A percentile compares a stretch with the other conserved stretches of the same genome.
Evolutionary conservation across 2,888 invertebrate genomes (phyloP).

Genomic region (Oscheius sp.): DNA sequence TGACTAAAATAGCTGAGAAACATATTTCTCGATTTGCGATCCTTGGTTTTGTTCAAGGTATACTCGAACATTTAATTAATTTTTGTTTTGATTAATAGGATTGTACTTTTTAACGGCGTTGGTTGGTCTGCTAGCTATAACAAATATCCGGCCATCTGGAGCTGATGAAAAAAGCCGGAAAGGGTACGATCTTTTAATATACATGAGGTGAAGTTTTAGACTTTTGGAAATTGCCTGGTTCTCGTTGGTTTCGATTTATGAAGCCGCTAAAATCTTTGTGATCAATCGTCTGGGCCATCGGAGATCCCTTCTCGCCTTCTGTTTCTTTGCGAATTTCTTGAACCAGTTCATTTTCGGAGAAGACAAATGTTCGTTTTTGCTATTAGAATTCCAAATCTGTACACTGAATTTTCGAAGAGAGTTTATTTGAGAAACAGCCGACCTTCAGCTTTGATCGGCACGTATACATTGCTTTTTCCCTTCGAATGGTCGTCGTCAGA

Average conservation of each 20-base stretch:
- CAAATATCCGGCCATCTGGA: not conserved
- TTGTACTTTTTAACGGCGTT: slow-evolving; percentile 24
- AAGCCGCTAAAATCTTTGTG: slow-evolving; percentile 50
- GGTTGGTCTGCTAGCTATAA: slow-evolving; percentile 3
- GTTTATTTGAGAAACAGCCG: not conserved
- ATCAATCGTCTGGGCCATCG: slow-evolving; percentile 45
- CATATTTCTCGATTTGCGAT: slow-evolving; percentile 42
- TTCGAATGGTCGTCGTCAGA: slow-evolving; percentile 60
- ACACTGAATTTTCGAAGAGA: no score
- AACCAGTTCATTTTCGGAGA: slow-evolving; percentile 65
- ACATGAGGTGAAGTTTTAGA: slow-evolving; percentile 23
- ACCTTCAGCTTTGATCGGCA: slow-evolving; percentile 54
- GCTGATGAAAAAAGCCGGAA: not conserved
- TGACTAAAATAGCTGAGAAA: slow-evolving; percentile 45
- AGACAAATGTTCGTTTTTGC: slow-evolving; percentile 53
- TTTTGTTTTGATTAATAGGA: slow-evolving; percentile 8
- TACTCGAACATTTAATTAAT: not conserved
- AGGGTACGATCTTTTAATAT: not conserved
- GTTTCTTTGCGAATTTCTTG: slow-evolving; percentile 59
- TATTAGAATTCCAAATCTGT: no score
- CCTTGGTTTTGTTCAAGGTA: slow-evolving; percentile 44
- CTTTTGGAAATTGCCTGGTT: slow-evolving; percentile 37
- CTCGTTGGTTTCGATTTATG: slow-evolving; percentile 49
- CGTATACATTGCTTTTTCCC: slow-evolving; percentile 59
- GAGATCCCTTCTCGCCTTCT: slow-evolving; percentile 51